phyloP scores from a whole-genome alignment of 2,113 vertebrate species.

The Papio anubis region DNA sequence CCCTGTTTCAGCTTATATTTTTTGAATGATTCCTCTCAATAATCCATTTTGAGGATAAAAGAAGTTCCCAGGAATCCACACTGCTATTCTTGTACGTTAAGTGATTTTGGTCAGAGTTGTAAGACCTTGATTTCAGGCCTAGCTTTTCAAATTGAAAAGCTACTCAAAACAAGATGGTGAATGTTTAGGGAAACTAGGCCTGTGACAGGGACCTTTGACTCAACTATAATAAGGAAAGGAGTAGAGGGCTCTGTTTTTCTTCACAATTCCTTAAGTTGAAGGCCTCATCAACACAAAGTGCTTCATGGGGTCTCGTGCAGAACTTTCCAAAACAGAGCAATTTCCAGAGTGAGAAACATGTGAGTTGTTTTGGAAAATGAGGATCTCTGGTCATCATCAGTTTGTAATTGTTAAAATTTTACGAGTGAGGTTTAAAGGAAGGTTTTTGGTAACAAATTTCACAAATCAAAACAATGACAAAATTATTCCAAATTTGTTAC shows the following conservation, averaged over 20 bases:
- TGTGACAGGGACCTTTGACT: background rate
- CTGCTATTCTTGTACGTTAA: background rate
- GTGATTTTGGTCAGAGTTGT: background rate
- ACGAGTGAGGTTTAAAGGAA: constrained; percentile 62
- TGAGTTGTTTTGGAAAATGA: constrained; percentile 69
- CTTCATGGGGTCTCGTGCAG: constrained; percentile 50
- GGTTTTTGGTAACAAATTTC: constrained; percentile 56
- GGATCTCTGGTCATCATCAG: constrained; percentile 30
- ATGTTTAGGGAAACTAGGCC: background rate
- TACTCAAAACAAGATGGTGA: constrained; percentile 8
- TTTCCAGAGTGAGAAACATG: constrained; percentile 71
- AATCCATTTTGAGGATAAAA: background rate
- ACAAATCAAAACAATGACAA: constrained; percentile 51
- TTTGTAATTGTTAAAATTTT: constrained; percentile 50
- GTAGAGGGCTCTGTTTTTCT: constrained; percentile 66
- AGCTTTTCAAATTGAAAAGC: background rate
- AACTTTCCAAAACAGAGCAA: constrained; percentile 73
- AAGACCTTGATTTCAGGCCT: background rate
- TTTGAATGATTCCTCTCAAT: background rate
- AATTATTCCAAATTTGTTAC: constrained; percentile 24
- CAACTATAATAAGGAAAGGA: constrained; percentile 1
- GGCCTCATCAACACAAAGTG: constrained; percentile 51
- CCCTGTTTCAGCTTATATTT: background rate
- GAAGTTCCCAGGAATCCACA: background rate
- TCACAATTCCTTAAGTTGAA: constrained; percentile 68